Base-by-base conservation (phyloP, 2,888 invertebrate species). In the Gisinianus flammeolus region DNA sequence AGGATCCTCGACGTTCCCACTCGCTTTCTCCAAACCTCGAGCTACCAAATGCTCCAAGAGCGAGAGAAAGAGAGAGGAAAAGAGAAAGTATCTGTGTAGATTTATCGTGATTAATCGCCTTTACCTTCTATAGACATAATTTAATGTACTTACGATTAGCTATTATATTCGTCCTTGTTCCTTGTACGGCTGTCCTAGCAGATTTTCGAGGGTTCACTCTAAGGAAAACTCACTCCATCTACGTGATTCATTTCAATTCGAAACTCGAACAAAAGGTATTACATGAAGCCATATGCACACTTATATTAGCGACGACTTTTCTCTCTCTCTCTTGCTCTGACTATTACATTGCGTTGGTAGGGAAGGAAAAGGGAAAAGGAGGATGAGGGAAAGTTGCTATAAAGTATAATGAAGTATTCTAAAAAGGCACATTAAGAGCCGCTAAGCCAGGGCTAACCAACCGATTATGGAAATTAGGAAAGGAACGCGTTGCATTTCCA, bases 401-500 rank as follows among this genome's bases (percentile, higher is more conserved):
- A 54, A 54, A 71, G 71, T 56, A 72, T 72, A 58, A 72, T 72
- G 54, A 72, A 72, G 72, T 72, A 56, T 56, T 72, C 58, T 22
- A 58, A 58, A 58, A 71, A 54, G 58, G 72, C 16, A 56, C 72
- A 72, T 72, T 72, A 72, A 72, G 56, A 72, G 33, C 58, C 58
- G 72, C 72, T 58, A 58, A 72, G 31, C 58, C 56, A 58, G 58
- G 58, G 58, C 58, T 58, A 72, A 33, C 31, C 58, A 71, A 54
- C 72, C 72, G 72, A 72, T 72, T 72, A 72, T 72, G 72, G 72
- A 72, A 72, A 72, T 72, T 72, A 72, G 72, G 28, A 56, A 58
- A 72, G 22, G 58, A 22, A 56, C 58, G n/a, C 31, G 2, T 30
- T 72, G 5, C 31, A 54, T 58, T 72, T 72, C 58, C 72, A 58